Base-by-base conservation (phyloP, 2,113 vertebrate genomes). In the Vanacampus margaritifer region DNA sequence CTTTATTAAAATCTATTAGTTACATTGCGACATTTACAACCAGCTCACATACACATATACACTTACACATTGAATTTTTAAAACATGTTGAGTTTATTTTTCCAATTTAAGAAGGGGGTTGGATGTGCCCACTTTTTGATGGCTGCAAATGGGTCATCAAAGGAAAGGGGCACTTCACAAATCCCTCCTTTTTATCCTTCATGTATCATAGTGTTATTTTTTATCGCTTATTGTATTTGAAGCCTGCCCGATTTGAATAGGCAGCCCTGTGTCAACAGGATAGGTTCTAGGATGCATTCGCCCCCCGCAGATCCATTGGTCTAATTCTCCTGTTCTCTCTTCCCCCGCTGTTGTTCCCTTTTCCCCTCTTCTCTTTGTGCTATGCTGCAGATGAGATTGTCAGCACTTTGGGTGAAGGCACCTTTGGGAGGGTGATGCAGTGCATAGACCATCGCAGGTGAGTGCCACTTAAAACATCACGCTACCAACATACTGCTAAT, bases 371-470 rank as follows among this genome's bases (percentile, higher is more conserved):
- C 65, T 89, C 45, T 84, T 62, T 88, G 71, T 87, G 67, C 79
- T 91, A 79, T 78, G 79, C 86, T 88, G 78, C 91, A 98, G 97
- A 98, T 91, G 97, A 98, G 88, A 96, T 98, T 69, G 92, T 96
- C 68, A 94, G 93, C 91, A 98, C 97, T 74, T 75, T 98, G 84
- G 97, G 97, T 5, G 97, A 98, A 86, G 97, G 97, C 51, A 98
- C 97, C 0, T 98, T 98, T 11, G 96, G 97, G 81, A 92, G 95
- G 73, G 96, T 98, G 81, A 96, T 98, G 75, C 93, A 95, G 48
- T 98, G 97, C 76, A 88, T 98, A 2, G 97, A 98, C 87, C 97
- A 97, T 88, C 93, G 94, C 76, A 95, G 97, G 96, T 98, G 91
- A 65, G 68, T 53, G 6, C 16, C 41, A 19, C 2, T 56, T 9